Conservation (phyloP, 2,888 invertebrate genomes). For the Plebejus argus region DNA sequence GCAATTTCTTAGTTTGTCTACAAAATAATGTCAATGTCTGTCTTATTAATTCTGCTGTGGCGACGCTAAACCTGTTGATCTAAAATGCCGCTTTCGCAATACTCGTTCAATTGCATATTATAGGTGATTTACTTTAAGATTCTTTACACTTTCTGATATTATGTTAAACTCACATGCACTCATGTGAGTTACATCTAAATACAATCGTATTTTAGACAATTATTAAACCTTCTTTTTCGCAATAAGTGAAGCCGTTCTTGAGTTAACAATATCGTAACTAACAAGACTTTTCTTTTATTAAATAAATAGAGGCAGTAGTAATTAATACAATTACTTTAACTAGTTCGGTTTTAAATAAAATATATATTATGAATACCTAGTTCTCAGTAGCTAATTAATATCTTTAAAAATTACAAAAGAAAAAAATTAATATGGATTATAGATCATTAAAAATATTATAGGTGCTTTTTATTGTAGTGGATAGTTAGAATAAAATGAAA, state of each 20-base stretch:
- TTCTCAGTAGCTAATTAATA: neutral
- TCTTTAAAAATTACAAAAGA: neutral
- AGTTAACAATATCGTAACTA: neutral
- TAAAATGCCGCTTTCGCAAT: too few relatives aligned
- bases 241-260: neutral
- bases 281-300: neutral
- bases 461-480: neutral
- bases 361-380: neutral
- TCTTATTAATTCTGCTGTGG: too few relatives aligned
- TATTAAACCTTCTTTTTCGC: too few relatives aligned
- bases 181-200: too few relatives aligned
- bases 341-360: neutral
- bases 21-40: too few relatives aligned
- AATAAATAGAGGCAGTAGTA: neutral
- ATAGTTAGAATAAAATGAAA: neutral
- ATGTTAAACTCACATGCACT: too few relatives aligned
- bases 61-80: too few relatives aligned
- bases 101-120: too few relatives aligned
- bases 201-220: too few relatives aligned
- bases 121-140: too few relatives aligned
- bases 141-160: too few relatives aligned
- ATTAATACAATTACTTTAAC: conserved; percentile 7
- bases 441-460: neutral
- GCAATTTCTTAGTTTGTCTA: too few relatives aligned
- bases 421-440: neutral